A percentile compares a stretch with the other conserved stretches of the same genome.
Conservation (phyloP, 2,113 vertebrate genomes). For the Haplochromis vanheusdeni region DNA sequence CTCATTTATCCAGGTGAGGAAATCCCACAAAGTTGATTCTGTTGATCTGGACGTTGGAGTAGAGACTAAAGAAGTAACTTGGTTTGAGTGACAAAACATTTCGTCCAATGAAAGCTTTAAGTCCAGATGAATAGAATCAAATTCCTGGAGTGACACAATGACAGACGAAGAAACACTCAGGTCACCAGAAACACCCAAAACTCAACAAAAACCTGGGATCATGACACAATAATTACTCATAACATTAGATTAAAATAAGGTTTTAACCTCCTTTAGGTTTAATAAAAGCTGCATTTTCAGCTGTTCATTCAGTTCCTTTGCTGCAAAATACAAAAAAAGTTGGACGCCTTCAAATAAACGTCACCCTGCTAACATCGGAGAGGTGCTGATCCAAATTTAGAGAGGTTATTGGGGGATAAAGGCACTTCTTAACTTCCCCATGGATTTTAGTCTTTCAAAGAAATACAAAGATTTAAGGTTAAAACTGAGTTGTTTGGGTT, state of each 20-base stretch:
- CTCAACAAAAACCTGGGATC: neutral
- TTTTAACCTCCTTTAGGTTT: neutral
- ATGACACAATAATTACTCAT: neutral
- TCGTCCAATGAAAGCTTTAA: neutral
- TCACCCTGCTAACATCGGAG: neutral
- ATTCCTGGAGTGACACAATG: neutral
- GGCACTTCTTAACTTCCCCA: neutral
- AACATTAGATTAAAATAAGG: neutral
- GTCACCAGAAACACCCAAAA: neutral
- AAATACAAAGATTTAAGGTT: neutral
- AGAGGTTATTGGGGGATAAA: neutral
- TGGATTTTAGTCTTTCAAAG: neutral
- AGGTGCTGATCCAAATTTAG: neutral
- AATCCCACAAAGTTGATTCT: neutral
- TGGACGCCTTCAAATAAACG: neutral
- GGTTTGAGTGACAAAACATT: neutral
- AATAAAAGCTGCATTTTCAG: neutral
- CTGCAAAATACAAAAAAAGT: neutral
- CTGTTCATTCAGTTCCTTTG: neutral
- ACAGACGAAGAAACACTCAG: neutral
- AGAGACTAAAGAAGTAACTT: neutral
- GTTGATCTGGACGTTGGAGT: neutral
- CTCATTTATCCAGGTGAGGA: neutral
- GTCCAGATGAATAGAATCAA: neutral
- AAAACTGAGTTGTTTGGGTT: neutral